Evolutionary conservation across 2,113 vertebrate species (phyloP).

Genomic region (Bufo bufo): DNA sequence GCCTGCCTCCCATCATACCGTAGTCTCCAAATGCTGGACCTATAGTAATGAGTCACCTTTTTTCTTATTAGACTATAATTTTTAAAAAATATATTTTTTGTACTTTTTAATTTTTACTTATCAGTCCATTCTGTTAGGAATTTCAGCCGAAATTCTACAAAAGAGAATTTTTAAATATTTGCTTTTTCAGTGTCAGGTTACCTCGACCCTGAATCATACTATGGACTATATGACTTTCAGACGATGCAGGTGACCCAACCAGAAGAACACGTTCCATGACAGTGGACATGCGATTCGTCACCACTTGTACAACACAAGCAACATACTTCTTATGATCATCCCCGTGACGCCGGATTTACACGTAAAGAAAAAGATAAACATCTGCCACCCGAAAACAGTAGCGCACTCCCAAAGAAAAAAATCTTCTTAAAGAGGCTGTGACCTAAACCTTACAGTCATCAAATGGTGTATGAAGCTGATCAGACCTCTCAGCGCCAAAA

Average conservation of each 20-base stretch:
- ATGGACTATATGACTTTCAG: background rate
- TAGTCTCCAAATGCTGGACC: no score
- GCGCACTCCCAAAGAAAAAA: background rate
- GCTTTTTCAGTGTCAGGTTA: background rate
- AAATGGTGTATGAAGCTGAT: no score
- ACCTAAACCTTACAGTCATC: no score
- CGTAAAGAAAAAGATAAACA: background rate
- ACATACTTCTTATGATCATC: slow-evolving; percentile 5
- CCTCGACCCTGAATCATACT: background rate
- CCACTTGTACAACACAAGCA: background rate
- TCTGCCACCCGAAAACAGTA: background rate
- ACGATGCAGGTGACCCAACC: background rate
- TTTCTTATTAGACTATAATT: background rate
- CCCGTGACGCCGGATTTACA: background rate
- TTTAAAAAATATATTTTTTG: no score
- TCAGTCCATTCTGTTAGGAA: no score
- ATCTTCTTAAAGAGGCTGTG: no score
- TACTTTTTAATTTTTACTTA: no score
- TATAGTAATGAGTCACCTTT: no score
- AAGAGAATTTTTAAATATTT: background rate
- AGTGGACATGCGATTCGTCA: background rate
- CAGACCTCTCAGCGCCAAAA: no score
- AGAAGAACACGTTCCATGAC: background rate
- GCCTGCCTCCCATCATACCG: no score
- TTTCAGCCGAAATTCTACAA: no score